phyloP scores from a whole-genome alignment of 2,113 vertebrate genomes.

The Murina feae region DNA sequence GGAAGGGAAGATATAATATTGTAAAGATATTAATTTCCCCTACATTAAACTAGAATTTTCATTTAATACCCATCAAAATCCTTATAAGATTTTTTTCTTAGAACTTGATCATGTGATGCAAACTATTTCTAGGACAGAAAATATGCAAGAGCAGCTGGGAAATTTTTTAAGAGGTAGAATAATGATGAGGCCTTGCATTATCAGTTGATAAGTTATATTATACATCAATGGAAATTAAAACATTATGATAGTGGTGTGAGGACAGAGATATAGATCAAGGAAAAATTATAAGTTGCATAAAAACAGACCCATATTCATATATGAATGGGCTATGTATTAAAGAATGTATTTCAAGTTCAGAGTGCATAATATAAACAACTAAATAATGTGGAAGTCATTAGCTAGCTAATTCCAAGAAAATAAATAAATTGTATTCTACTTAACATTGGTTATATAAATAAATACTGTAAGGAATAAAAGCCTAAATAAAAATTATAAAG shows the following conservation, averaged over 20 bases:
- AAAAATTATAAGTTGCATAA: background rate
- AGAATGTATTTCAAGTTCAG: background rate
- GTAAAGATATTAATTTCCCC: background rate
- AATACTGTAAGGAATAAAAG: background rate
- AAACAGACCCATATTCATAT: background rate
- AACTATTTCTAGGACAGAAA: background rate
- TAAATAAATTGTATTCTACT: background rate
- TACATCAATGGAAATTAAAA: background rate
- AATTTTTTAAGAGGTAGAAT: background rate
- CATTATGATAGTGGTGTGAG: background rate
- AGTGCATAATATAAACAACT: background rate
- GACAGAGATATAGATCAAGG: background rate
- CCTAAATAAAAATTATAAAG: background rate
- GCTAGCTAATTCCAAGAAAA: background rate
- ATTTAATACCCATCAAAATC: constrained; percentile 12
- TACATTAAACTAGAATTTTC: background rate
- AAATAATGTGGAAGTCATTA: background rate
- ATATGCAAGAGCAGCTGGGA: background rate
- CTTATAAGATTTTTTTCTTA: background rate
- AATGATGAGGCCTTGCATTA: background rate
- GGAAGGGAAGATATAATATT: background rate
- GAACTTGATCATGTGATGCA: background rate
- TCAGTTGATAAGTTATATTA: background rate
- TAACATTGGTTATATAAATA: background rate
- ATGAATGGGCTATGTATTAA: background rate